Evolutionary conservation across 2,888 invertebrate species (phyloP).

Genomic region (Acrobasis suavella): DNA sequence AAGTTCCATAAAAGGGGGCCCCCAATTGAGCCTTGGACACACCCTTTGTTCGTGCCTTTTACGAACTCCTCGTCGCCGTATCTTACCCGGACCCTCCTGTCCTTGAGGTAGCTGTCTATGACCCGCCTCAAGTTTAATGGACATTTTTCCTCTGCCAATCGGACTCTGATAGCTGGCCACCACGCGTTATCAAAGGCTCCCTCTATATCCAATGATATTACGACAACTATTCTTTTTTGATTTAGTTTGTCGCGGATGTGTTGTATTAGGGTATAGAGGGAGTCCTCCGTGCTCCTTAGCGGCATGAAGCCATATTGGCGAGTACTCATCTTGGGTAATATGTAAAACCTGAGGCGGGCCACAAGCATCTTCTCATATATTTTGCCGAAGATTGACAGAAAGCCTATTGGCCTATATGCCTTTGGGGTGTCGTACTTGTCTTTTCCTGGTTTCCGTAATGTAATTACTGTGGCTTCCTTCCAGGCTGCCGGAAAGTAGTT

Average conservation of each 20-base stretch:
- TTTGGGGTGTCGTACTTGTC: background rate
- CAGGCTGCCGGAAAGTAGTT: too few relatives aligned
- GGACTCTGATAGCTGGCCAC: background rate
- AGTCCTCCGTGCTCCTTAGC: too few relatives aligned
- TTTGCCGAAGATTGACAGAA: constrained; percentile 32
- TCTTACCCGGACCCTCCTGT: constrained; percentile 15
- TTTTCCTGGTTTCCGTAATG: constrained; percentile 1
- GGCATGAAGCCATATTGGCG: too few relatives aligned
- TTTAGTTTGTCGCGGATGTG: constrained; percentile 4
- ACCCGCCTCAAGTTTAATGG: background rate
- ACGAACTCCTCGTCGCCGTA: background rate
- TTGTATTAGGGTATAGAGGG: too few relatives aligned
- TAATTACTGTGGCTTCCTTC: background rate
- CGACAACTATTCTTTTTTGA: background rate
- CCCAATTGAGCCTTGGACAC: background rate
- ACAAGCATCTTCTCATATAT: too few relatives aligned
- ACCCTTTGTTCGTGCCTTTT: background rate
- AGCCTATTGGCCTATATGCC: constrained; percentile 25
- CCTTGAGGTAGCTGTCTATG: background rate
- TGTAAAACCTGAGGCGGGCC: too few relatives aligned
- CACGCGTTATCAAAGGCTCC: background rate
- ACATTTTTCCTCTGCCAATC: background rate
- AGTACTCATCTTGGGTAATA: too few relatives aligned
- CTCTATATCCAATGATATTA: background rate
- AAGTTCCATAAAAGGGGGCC: background rate